A percentile compares a stretch with the other conserved stretches of the same genome.
These are phyloP conservation scores for Callionymus lyra DNA, from an alignment of 2,113 vertebrate species.

Conservation along the genomic window DNA sequence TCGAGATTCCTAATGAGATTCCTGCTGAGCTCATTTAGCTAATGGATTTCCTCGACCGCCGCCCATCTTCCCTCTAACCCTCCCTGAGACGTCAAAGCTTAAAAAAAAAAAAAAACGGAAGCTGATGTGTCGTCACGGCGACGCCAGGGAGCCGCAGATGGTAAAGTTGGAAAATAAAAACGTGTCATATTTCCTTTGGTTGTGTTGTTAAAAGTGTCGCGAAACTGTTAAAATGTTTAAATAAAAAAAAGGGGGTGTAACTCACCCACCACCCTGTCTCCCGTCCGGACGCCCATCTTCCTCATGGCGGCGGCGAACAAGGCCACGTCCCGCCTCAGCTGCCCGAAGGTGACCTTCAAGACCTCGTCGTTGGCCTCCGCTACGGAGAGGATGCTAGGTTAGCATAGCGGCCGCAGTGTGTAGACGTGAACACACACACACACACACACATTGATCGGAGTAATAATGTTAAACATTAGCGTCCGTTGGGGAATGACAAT, in stretches of 20 bases:
- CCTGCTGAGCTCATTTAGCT: constrained; percentile 40
- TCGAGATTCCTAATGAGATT: constrained; percentile 39
- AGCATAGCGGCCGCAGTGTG: no score
- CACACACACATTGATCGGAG: no score
- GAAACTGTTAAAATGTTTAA: neutral
- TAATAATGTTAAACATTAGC: no score
- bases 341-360: constrained; percentile 83
- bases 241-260: neutral
- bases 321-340: constrained; percentile 79
- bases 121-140: no score
- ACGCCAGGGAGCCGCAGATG: no score
- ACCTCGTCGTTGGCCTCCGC: constrained; percentile 89
- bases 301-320: constrained; percentile 89
- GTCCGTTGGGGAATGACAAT: no score
- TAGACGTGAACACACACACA: no score
- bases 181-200: neutral
- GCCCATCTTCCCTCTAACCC: constrained; percentile 11
- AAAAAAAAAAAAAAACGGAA: no score
- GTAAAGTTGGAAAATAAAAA: no score
- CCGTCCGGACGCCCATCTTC: constrained; percentile 80
- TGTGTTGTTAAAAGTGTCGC: neutral
- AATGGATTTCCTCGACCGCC: constrained; percentile 30
- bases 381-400: constrained; percentile 28
- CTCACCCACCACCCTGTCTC: constrained; percentile 92
- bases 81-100: neutral